Percentiles rank a stretch among this genome's conserved stretches.
Evolutionary conservation across 2,797 vertebrate species (phyloP).

Genomic region (Neopelma chrysocephalum): DNA sequence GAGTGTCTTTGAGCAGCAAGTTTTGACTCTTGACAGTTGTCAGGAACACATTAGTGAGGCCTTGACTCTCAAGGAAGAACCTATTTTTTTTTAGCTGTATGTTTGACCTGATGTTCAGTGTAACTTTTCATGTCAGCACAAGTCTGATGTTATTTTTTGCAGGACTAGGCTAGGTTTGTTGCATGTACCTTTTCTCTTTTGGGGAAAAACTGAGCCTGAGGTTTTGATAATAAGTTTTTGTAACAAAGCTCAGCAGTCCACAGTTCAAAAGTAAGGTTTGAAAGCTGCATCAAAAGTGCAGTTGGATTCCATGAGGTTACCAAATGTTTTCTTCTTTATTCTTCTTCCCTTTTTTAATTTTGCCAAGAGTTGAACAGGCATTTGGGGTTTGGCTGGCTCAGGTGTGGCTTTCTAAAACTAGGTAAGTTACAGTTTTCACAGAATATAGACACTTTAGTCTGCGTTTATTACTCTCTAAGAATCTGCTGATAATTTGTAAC

Average conservation of each 20-base stretch:
- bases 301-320: not conserved
- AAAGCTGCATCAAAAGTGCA: not conserved
- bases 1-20: not conserved
- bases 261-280: not conserved
- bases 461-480: not conserved
- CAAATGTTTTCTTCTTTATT: not conserved
- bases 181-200: not conserved
- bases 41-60: not conserved
- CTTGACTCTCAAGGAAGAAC: not conserved
- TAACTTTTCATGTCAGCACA: not conserved
- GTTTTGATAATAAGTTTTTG: not conserved
- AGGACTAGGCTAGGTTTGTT: not conserved
- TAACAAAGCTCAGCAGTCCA: not conserved
- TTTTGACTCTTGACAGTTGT: not conserved
- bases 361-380: not conserved
- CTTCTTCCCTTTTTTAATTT: not conserved
- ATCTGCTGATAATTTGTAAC: not conserved
- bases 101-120: not conserved
- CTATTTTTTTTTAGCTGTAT: not conserved
- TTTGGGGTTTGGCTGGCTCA: not conserved
- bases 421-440: not conserved
- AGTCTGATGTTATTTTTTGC: slow-evolving; percentile 1
- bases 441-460: not conserved
- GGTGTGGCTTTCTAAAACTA: not conserved
- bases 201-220: not conserved